Conservation (phyloP, 2,797 vertebrate species). For the Taeniopygia guttata region DNA sequence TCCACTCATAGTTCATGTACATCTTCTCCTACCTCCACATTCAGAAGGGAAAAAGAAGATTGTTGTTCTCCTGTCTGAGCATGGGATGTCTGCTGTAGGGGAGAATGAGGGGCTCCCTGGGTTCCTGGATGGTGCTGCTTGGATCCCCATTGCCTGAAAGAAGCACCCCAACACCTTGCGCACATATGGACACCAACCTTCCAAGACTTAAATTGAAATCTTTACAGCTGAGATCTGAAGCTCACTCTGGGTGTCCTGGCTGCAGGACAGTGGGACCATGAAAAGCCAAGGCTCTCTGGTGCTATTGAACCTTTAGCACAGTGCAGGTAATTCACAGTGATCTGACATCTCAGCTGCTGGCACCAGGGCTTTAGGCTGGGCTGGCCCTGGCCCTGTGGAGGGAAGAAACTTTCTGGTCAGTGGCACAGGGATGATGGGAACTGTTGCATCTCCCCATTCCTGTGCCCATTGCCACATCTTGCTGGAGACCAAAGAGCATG, state of each 20-base stretch:
- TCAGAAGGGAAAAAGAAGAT: not conserved
- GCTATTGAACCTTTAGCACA: not conserved
- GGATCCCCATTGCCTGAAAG: not conserved
- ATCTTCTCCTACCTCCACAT: not conserved
- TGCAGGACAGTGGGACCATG: not conserved
- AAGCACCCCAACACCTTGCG: fast-evolving
- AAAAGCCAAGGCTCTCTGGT: not conserved
- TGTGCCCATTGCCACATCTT: not conserved
- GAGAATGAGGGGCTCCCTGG: not conserved
- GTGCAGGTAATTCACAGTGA: not conserved
- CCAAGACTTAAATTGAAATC: not conserved
- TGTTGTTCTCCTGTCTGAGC: not conserved
- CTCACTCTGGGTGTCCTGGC: fast-evolving
- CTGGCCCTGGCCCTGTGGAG: not conserved
- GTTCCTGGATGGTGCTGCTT: fast-evolving
- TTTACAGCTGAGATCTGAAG: not conserved
- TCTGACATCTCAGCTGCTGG: not conserved
- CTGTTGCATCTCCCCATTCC: not conserved
- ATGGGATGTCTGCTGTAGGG: not conserved
- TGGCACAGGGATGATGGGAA: not conserved
- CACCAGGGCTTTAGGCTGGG: not conserved
- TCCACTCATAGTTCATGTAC: not conserved
- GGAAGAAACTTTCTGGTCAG: not conserved
- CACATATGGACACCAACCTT: fast-evolving
- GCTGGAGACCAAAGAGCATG: not conserved